Percentiles rank a stretch among this genome's conserved stretches.
phyloP scores from a whole-genome alignment of 2,888 invertebrate genomes.

The Drosophila limbata region DNA sequence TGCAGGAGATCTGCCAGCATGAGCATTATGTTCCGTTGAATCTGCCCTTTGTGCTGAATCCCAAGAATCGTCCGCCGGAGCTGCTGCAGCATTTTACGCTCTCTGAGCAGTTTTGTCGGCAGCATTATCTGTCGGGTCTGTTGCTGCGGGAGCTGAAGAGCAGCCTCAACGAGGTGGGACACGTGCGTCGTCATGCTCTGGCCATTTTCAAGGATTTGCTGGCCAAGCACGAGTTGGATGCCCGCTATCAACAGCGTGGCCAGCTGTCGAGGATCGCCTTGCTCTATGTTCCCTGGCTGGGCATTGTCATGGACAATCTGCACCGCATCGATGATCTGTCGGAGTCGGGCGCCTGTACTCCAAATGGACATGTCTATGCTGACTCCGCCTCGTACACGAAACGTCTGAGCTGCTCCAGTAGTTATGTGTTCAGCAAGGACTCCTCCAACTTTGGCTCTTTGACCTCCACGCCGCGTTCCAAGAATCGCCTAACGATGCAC shows the following conservation, averaged over 20 bases:
- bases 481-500: constrained; percentile 90
- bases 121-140: constrained; percentile 96
- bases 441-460: constrained; percentile 79
- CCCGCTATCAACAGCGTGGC: constrained; percentile 93
- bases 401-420: constrained; percentile 87
- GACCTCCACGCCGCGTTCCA: constrained; percentile 86
- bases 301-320: constrained; percentile 94
- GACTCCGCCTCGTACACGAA: constrained; percentile 85
- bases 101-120: constrained; percentile 94
- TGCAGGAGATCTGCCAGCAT: constrained; percentile 96
- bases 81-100: constrained; percentile 88
- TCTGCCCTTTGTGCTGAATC: constrained; percentile 89
- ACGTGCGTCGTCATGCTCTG: constrained; percentile 93
- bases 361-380: constrained; percentile 83
- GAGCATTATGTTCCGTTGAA: constrained; percentile 98
- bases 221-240: constrained; percentile 97
- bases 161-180: constrained; percentile 93
- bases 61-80: constrained; percentile 86
- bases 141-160: constrained; percentile 95
- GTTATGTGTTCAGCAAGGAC: constrained; percentile 87
- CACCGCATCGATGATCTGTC: constrained; percentile 88
- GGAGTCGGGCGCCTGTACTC: constrained; percentile 70
- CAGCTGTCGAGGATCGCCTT: constrained; percentile 94
- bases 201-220: constrained; percentile 93
- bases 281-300: constrained; percentile 96